Evolutionary conservation across 2,113 vertebrate species (phyloP).

Genomic region (Arizona elegans): DNA sequence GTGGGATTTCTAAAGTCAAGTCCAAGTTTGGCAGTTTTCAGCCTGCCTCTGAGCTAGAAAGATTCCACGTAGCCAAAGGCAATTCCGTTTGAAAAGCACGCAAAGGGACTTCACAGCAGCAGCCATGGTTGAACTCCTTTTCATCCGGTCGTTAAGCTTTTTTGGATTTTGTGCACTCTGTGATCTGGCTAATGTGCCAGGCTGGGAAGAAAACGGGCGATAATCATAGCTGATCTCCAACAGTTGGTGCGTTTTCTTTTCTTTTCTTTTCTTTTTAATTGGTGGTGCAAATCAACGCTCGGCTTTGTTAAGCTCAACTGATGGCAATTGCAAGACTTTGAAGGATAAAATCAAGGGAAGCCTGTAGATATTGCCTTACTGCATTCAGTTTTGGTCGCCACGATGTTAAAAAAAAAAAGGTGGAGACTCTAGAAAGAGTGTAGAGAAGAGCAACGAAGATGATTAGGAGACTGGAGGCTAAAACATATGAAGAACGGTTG

Average conservation of each 20-base stretch:
- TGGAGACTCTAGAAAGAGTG: too few species aligned
- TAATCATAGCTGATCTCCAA: neutral
- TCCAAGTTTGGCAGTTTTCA: neutral
- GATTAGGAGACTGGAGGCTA: too few species aligned
- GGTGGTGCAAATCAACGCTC: neutral
- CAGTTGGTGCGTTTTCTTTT: neutral
- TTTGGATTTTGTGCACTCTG: neutral
- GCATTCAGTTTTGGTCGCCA: too few species aligned
- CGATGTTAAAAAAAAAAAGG: too few species aligned
- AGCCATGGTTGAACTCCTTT: neutral
- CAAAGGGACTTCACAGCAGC: neutral
- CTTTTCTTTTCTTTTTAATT: too few species aligned
- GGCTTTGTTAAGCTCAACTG: neutral
- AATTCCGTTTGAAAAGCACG: neutral
- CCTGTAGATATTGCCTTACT: too few species aligned
- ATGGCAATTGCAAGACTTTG: too few species aligned
- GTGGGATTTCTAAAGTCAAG: neutral
- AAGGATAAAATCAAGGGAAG: too few species aligned
- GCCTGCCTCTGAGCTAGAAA: neutral
- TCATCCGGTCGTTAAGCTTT: neutral
- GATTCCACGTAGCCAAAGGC: neutral
- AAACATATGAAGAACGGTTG: too few species aligned
- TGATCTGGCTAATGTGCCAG: neutral
- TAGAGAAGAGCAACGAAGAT: too few species aligned
- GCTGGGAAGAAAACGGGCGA: neutral